Conservation (phyloP, 2,888 invertebrate genomes). For the Glaucopsyche alexis region DNA sequence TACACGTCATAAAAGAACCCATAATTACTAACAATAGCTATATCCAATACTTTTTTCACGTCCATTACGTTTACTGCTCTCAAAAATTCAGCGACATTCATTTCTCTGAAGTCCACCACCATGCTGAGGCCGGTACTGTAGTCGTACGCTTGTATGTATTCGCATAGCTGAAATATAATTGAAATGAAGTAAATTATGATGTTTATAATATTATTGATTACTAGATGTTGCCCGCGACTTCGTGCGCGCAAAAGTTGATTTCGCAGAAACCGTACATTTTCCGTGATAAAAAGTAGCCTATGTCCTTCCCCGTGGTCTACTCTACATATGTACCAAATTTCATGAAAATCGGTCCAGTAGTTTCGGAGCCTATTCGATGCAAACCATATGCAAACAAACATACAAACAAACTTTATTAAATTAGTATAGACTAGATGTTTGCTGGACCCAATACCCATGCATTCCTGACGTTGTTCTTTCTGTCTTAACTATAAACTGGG, state of each 20-base stretch:
- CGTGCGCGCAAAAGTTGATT: too few species aligned
- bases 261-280: too few species aligned
- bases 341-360: too few species aligned
- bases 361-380: too few species aligned
- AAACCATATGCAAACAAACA: too few species aligned
- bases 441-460: too few species aligned
- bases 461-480: not conserved
- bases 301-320: too few species aligned
- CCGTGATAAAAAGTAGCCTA: too few species aligned
- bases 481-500: too few species aligned
- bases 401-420: too few species aligned
- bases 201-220: not conserved
- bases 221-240: not conserved
- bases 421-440: too few species aligned
- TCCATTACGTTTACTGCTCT: not conserved
- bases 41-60: conserved; percentile 12
- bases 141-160: conserved; percentile 24
- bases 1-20: not conserved
- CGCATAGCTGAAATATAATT: not conserved
- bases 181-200: not conserved
- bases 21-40: not conserved
- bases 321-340: too few species aligned
- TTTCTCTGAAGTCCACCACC: conserved; percentile 5
- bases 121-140: conserved; percentile 10
- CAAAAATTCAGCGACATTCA: conserved; percentile 3